Evolutionary conservation across 2,888 invertebrate genomes (phyloP).

Genomic region (Strigamia crassipes): DNA sequence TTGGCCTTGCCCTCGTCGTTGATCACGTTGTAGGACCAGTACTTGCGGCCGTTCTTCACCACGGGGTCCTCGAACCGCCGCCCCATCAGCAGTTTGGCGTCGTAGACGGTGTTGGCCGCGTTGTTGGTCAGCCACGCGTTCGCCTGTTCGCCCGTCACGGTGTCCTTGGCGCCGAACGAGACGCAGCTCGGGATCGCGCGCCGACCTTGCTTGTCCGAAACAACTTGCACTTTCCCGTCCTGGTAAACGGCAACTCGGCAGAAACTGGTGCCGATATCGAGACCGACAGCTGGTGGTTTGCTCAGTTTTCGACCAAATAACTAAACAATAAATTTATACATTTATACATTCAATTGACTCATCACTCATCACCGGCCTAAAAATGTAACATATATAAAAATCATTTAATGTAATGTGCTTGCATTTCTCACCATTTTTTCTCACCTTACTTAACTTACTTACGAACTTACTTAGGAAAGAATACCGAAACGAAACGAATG

Average conservation of each 20-base stretch:
- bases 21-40: conserved; percentile 10
- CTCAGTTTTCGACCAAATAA: conserved; percentile 5
- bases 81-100: conserved; percentile 24
- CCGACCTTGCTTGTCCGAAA: background rate
- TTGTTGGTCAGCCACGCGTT: background rate
- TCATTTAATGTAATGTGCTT: too few species aligned
- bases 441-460: too few species aligned
- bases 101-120: conserved; percentile 1
- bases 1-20: background rate
- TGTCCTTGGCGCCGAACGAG: background rate
- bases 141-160: background rate
- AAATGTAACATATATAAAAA: background rate
- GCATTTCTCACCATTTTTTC: too few species aligned
- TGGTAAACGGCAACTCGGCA: conserved; percentile 12
- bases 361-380: background rate
- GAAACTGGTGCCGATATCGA: conserved; percentile 22
- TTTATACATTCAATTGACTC: background rate
- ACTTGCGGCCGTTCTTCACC: background rate
- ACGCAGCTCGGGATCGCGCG: background rate
- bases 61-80: conserved; percentile 5
- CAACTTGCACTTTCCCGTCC: background rate
- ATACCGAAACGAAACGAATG: background rate
- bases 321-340: conserved; percentile 31
- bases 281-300: background rate
- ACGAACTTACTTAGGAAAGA: too few species aligned